Evolutionary conservation across 2,113 vertebrate species (phyloP).

Genomic region (Geococcyx californianus): DNA sequence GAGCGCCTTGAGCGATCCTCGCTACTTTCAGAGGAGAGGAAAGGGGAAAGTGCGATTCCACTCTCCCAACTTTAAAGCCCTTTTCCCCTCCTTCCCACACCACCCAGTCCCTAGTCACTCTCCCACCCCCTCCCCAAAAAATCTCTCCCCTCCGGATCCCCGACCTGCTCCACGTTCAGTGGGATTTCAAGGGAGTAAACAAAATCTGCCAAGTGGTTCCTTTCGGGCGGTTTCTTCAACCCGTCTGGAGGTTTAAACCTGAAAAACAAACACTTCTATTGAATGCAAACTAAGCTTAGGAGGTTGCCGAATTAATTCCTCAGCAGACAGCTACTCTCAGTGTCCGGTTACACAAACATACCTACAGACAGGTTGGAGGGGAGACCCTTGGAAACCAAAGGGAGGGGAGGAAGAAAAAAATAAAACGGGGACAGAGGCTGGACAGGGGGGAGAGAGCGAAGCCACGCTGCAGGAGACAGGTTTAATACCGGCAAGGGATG

Average conservation of each 20-base stretch:
- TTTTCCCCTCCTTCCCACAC: background rate
- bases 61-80: background rate
- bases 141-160: background rate
- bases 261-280: conserved; percentile 68
- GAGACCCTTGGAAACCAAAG: conserved; percentile 21
- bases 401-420: background rate
- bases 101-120: background rate
- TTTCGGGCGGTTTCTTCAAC: conserved; percentile 52
- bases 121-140: background rate
- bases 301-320: conserved; percentile 36
- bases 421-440: background rate
- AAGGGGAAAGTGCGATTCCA: background rate
- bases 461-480: background rate
- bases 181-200: conserved; percentile 13
- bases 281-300: conserved; percentile 68
- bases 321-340: conserved; percentile 72
- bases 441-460: background rate
- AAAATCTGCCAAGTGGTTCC: conserved; percentile 52
- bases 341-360: conserved; percentile 77
- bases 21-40: background rate
- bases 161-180: conserved; percentile 68
- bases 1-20: background rate
- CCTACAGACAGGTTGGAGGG: conserved; percentile 71
- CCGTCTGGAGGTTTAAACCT: conserved; percentile 64
- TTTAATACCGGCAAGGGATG: background rate